Evolutionary conservation across 2,113 vertebrate species (phyloP).

Genomic region (Pandion haliaetus): DNA sequence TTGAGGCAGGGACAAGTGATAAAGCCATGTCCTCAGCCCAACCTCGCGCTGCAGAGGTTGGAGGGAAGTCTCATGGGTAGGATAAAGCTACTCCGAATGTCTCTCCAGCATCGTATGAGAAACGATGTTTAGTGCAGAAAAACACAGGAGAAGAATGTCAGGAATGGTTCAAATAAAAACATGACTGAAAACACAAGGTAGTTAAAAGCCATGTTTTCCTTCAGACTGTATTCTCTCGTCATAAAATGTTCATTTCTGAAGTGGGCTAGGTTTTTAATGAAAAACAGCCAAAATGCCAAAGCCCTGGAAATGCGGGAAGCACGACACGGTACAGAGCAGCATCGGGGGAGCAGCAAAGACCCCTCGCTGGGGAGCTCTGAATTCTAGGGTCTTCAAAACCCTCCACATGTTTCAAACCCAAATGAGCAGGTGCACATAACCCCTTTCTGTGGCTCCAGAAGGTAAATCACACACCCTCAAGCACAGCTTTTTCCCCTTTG

Average conservation of each 20-base stretch:
- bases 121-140: neutral
- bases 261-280: neutral
- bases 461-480: neutral
- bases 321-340: neutral
- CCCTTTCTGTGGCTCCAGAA: neutral
- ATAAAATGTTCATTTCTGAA: neutral
- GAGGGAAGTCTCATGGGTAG: neutral
- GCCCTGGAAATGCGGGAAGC: neutral
- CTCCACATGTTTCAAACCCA: neutral
- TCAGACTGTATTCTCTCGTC: neutral
- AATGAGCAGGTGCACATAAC: neutral
- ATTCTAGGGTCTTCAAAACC: neutral
- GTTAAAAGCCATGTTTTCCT: neutral
- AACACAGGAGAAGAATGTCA: neutral
- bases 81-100: neutral
- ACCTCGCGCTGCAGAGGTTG: neutral
- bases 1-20: neutral
- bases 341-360: neutral
- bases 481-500: neutral
- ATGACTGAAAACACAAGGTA: neutral
- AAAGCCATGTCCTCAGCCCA: neutral
- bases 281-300: neutral
- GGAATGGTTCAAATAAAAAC: neutral
- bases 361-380: neutral
- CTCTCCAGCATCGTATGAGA: neutral